Evolutionary conservation across 2,888 invertebrate species (phyloP).

Genomic region (Stomorhina lunata): DNA sequence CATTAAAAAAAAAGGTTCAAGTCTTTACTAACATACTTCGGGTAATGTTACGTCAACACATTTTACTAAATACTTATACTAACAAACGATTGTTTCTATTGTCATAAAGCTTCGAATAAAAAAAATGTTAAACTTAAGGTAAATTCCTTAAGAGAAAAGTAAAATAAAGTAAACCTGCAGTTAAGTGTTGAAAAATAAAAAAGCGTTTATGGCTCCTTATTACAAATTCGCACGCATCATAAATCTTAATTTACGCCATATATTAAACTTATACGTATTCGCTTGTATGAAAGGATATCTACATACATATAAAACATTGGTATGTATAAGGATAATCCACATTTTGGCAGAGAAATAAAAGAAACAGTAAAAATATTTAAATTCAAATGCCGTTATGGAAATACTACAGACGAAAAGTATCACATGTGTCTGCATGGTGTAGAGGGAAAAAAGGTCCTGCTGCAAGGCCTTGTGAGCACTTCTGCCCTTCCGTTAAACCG

Average conservation of each 20-base stretch:
- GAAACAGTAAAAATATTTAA: conserved; percentile 48
- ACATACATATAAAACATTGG: neutral
- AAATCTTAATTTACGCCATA: conserved; percentile 69
- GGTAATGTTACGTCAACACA: no score
- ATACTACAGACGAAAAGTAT: conserved; percentile 40
- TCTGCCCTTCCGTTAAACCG: no score
- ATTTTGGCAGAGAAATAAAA: conserved; percentile 5
- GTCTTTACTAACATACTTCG: no score
- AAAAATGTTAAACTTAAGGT: conserved; percentile 40
- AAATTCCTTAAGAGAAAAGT: conserved; percentile 46
- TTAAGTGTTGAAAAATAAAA: conserved; percentile 68
- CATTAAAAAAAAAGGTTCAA: no score
- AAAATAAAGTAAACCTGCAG: conserved; percentile 59
- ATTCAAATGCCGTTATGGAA: conserved; percentile 63
- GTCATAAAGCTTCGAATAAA: neutral
- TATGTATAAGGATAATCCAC: conserved; percentile 36
- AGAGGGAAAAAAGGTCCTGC: no score
- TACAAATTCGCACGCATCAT: conserved; percentile 69
- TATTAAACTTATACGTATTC: conserved; percentile 54
- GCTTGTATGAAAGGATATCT: conserved; percentile 1
- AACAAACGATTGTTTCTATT: no score
- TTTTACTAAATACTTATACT: no score
- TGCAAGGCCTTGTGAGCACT: no score
- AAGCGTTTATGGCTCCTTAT: conserved; percentile 70
- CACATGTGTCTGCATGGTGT: conserved; percentile 56